Evolutionary conservation across 2,797 vertebrate species (phyloP).

Genomic region (Hipposideros larvatus): DNA sequence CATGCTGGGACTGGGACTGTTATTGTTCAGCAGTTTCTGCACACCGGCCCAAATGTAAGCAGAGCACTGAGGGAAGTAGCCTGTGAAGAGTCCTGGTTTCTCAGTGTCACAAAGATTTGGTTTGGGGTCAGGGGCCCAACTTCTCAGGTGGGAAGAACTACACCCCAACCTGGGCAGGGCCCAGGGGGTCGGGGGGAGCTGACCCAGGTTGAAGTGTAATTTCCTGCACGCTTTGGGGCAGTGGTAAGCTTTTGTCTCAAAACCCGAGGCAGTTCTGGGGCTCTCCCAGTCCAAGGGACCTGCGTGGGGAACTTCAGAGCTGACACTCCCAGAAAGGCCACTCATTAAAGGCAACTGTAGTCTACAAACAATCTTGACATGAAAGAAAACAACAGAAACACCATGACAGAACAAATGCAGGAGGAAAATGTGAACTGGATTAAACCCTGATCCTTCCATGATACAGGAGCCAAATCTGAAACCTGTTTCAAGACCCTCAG

Average conservation of each 20-base stretch:
- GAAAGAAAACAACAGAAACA: constrained; percentile 1
- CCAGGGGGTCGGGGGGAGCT: background rate
- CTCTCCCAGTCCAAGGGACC: background rate
- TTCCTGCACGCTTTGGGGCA: background rate
- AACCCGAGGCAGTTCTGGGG: background rate
- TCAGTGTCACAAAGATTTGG: background rate
- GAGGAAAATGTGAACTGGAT: background rate
- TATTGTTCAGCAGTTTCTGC: constrained; percentile 69
- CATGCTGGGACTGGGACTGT: constrained; percentile 63
- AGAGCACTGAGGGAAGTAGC: background rate
- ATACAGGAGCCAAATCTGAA: background rate
- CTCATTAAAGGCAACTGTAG: background rate
- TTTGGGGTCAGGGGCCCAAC: background rate
- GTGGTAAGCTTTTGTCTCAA: background rate
- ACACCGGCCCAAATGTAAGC: background rate
- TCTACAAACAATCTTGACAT: background rate
- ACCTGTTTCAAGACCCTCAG: background rate
- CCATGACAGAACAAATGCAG: background rate
- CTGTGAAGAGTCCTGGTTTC: background rate
- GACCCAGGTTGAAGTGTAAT: background rate
- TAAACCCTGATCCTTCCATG: background rate
- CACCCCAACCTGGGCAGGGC: background rate
- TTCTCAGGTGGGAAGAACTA: background rate
- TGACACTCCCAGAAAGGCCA: background rate
- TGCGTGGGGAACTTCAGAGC: background rate